Base-by-base conservation (phyloP, 2,797 vertebrate species). In the Sebastes reedi region DNA sequence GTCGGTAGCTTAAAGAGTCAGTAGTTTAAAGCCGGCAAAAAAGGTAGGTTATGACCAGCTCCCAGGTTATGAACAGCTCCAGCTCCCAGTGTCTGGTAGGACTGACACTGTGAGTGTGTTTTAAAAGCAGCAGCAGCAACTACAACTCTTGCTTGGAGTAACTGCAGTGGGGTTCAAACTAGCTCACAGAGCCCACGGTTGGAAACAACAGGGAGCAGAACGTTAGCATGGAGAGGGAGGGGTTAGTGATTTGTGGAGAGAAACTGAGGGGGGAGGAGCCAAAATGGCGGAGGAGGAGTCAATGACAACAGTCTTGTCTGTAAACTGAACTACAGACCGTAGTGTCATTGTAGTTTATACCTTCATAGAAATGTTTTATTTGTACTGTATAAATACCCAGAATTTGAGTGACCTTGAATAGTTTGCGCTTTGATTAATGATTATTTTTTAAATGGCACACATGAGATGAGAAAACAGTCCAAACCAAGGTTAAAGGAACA, bases 221-320 rank as follows among this genome's bases (percentile, higher is more conserved):
- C 78, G 86, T 87, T 89, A 84, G 84, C 87, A 75, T 74, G 72
- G 70, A 58, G 66, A 46, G 78, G 86, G 87, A 68, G 85, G 83
- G 86, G 79, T 27, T 70, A 66, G 58, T 22, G 84, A 52, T 66
- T 56, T 72, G 30, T 69, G 80, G 83, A 25, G 78, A 80, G 82
- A 16, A 24, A 61, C 61, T 50, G 64, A 29, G 64, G 75, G 74
- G 87, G 91, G 90, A 73, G 87, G 91, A 84, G 6, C 61, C 32
- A 82, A 20, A 1, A 64, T 9, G 13, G n/a, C 3, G 62, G 34
- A 82, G 85, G 81, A 81, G 94, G 94, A 88, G 95, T 59, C 81
- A 81, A 54, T 4, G 64, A 67, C 54, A 73, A 88, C 65, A 81
- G 68, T 4, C 24, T 79, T 79, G 66, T 85, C 42, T 79, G 59